Conservation (phyloP, 2,888 invertebrate genomes). For the Lutraria lutraria region DNA sequence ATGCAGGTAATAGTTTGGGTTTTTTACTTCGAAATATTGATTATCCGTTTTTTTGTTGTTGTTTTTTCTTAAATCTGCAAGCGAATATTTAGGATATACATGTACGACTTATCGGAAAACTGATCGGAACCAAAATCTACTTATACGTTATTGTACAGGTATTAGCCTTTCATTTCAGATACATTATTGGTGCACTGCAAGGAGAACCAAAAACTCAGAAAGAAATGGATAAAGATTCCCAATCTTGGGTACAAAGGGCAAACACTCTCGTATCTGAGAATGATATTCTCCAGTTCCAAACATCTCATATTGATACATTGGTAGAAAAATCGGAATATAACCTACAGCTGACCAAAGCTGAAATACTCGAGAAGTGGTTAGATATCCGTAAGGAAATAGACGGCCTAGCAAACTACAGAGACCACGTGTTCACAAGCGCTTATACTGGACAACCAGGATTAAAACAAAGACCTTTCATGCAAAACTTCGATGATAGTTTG, state of each 20-base stretch:
- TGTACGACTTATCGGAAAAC: not conserved
- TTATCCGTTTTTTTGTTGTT: too few species aligned
- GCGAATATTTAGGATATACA: not conserved
- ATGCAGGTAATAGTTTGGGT: not conserved
- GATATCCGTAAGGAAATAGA: not conserved
- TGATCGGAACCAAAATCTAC: not conserved
- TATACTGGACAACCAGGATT: not conserved
- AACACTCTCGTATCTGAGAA: not conserved
- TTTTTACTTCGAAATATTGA: too few species aligned
- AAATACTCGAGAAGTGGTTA: not conserved
- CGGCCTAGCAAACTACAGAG: constrained; percentile 21
- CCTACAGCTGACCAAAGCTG: not conserved
- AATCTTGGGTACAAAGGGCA: not conserved
- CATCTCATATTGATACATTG: not conserved
- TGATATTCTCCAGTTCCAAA: not conserved
- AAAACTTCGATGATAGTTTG: constrained; percentile 25
- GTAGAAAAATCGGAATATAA: not conserved
- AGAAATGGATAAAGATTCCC: not conserved
- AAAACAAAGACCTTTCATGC: constrained; percentile 28
- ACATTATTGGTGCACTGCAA: not conserved
- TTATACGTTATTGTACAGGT: not conserved
- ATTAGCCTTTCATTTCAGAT: not conserved
- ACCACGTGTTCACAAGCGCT: not conserved
- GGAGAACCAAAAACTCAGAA: not conserved
- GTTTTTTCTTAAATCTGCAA: not conserved